Percentiles rank a stretch among this genome's conserved stretches.
phyloP scores from a whole-genome alignment of 2,888 invertebrate genomes.

The Mimas tiliae region DNA sequence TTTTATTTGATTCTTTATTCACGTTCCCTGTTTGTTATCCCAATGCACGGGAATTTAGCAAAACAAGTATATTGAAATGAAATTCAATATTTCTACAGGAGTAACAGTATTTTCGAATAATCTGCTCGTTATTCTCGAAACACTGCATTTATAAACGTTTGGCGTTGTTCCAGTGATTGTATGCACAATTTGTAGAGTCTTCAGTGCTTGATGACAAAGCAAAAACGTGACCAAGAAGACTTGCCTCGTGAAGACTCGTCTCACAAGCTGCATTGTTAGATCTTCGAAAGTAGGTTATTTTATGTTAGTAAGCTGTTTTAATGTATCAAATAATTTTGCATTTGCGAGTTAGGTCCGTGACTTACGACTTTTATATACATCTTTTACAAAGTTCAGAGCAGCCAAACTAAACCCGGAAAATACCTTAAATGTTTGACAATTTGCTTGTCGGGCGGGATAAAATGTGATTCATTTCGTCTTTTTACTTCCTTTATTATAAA shows the following conservation, averaged over 20 bases:
- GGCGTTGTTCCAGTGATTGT: conserved; percentile 64
- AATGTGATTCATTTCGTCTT: background rate
- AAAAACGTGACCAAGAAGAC: conserved; percentile 68
- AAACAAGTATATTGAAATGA: background rate
- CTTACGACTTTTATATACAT: conserved; percentile 16
- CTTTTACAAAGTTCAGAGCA: background rate
- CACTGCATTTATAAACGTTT: conserved; percentile 74
- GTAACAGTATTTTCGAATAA: conserved; percentile 47
- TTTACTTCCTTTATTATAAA: background rate
- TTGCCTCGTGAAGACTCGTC: conserved; percentile 45
- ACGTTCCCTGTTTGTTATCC: background rate
- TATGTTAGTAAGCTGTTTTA: conserved; percentile 17
- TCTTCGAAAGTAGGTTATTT: conserved; percentile 24
- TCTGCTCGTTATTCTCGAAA: conserved; percentile 66
- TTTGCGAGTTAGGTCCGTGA: no score
- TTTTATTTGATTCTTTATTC: background rate
- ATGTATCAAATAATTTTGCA: background rate
- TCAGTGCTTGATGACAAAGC: conserved; percentile 60
- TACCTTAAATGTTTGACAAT: conserved; percentile 4
- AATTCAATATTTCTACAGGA: conserved; percentile 14
- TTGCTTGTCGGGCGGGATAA: background rate
- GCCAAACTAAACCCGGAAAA: background rate
- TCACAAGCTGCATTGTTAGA: conserved; percentile 27
- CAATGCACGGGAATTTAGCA: background rate
- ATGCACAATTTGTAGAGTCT: conserved; percentile 67